Evolutionary conservation across 2,888 invertebrate species (phyloP).

Genomic region (Drosophila niveifrons): DNA sequence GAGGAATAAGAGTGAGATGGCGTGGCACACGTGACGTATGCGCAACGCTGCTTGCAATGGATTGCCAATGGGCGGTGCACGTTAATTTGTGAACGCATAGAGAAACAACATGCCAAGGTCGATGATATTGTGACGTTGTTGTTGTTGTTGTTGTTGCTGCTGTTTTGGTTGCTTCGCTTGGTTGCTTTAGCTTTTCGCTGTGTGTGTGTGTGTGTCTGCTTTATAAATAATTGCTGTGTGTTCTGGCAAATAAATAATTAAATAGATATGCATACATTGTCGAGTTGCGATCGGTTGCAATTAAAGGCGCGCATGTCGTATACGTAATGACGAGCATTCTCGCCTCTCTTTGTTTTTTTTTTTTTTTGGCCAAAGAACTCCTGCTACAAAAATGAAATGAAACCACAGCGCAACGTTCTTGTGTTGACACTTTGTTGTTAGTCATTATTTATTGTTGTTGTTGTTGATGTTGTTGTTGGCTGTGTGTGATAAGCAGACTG

Average conservation of each 20-base stretch:
- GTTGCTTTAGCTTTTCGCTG: slow-evolving; percentile 51
- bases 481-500: slow-evolving; percentile 78
- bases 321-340: slow-evolving; percentile 43
- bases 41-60: slow-evolving; percentile 41
- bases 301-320: slow-evolving; percentile 61
- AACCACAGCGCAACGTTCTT: slow-evolving; percentile 28
- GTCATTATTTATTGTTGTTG: slow-evolving; percentile 60
- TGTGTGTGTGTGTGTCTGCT: slow-evolving; percentile 30
- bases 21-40: slow-evolving; percentile 60
- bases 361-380: slow-evolving; percentile 23
- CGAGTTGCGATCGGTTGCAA: slow-evolving; percentile 54
- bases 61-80: slow-evolving; percentile 24
- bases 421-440: slow-evolving; percentile 67
- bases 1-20: slow-evolving; percentile 1
- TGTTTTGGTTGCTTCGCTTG: slow-evolving; percentile 20
- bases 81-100: slow-evolving; percentile 48
- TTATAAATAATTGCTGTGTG: slow-evolving; percentile 72
- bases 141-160: slow-evolving; percentile 7
- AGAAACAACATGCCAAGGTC: slow-evolving; percentile 54
- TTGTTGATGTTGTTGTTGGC: slow-evolving; percentile 32
- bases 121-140: slow-evolving; percentile 31
- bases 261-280: slow-evolving; percentile 66
- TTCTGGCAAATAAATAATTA: slow-evolving; percentile 74
- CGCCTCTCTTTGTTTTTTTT: no score
- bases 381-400: slow-evolving; percentile 6